Evolutionary conservation across 2,888 invertebrate species (phyloP), one percentile per base, ranked within the genome.

Genomic region (Drosophila barbarae): DNA sequence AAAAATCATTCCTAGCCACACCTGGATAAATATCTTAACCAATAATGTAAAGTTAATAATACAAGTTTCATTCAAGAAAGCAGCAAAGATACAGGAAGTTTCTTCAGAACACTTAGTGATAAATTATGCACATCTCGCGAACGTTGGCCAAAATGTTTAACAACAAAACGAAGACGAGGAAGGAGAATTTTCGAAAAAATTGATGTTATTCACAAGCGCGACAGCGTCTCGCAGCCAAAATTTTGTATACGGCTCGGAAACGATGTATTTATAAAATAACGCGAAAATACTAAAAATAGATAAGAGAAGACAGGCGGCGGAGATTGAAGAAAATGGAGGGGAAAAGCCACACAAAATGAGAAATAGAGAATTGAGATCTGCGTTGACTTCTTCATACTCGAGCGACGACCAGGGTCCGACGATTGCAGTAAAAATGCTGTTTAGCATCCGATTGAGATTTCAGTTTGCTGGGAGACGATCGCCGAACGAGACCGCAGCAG

Each of bases 391-490:
- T 69, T 70, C 64, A 73, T 60, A 32, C 56, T 69, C 76, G 75
- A 26, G 34, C 56, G 68, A 66, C 80, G 72, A 67, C 52, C 52
- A 32, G 59, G 34, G 39, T 49, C 64, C 60, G 64, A 63, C 56
- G 58, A 57, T 23, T 80, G 61, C 68, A 65, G 85, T 84, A 76
- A 76, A 84, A 77, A 71, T 74, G 61, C 69, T 77, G 74, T 80
- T 75, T 77, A 73, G 74, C 72, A 63, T 42, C 59, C 44, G 56
- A 73, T 55, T 73, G 78, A 69, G 64, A 71, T 69, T 63, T 87
- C 72, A 87, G 88, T 88, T 86, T 82, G 79, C 78, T 78, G 82
- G 86, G 76, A 85, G 84, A 87, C 86, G 87, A 87, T 84, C 83
- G 73, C 76, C 84, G 85, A 87, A 80, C 74, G 76, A 82, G 77